These are phyloP conservation scores for Ptychobarbus kaznakovi DNA, from an alignment of 2,797 vertebrate species.

Conservation along the genomic window DNA sequence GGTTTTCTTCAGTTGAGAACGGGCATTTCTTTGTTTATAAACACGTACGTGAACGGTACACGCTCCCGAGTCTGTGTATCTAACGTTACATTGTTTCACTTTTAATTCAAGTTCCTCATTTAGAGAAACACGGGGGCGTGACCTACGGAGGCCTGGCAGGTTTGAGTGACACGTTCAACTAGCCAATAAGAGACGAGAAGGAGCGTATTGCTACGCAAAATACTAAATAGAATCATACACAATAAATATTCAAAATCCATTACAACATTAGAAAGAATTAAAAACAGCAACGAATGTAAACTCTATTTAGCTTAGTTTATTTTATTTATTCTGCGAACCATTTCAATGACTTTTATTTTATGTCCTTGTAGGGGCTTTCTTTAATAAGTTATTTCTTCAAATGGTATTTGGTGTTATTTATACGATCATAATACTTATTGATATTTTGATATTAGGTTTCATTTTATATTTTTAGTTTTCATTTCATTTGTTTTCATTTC, in stretches of 20 bases:
- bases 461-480: neutral
- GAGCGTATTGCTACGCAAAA: too few relatives aligned
- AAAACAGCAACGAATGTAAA: neutral
- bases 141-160: constrained; percentile 57
- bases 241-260: neutral
- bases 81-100: constrained; percentile 32
- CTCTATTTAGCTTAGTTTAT: neutral
- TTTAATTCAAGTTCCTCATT: constrained; percentile 29
- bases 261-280: neutral
- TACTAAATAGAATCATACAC: neutral
- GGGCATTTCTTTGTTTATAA: neutral
- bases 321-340: neutral
- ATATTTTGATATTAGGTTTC: neutral
- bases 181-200: constrained; percentile 11
- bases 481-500: neutral
- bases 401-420: neutral
- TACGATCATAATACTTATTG: too few relatives aligned
- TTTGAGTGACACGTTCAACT: constrained; percentile 36
- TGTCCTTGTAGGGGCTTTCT: neutral
- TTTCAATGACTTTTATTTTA: neutral
- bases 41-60: neutral
- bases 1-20: neutral
- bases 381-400: neutral
- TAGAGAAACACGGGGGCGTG: constrained; percentile 53
- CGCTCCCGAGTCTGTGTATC: too few relatives aligned